phyloP scores from a whole-genome alignment of 2,797 vertebrate genomes.

The Choloepus didactylus region DNA sequence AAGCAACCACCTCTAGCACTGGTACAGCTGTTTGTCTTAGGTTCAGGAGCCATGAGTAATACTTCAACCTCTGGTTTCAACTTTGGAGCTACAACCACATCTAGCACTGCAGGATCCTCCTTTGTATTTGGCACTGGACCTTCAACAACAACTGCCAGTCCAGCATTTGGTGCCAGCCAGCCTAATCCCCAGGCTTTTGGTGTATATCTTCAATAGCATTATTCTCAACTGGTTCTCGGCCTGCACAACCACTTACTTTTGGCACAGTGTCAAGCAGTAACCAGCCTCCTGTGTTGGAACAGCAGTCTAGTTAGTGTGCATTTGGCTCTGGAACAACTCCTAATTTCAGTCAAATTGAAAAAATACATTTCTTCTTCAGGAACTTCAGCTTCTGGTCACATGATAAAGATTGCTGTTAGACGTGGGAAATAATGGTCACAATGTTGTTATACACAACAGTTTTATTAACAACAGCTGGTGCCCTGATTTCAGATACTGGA shows the following conservation, averaged over 20 bases:
- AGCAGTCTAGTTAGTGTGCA: slow-evolving; percentile 90
- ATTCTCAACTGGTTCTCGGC: slow-evolving; percentile 90
- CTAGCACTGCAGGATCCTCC: slow-evolving; percentile 90
- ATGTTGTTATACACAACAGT: slow-evolving; percentile 83
- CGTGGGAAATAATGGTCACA: slow-evolving; percentile 93
- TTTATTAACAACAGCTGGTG: slow-evolving; percentile 83
- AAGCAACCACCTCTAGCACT: slow-evolving; percentile 88
- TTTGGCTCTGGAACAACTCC: slow-evolving; percentile 91
- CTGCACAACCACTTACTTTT: slow-evolving; percentile 88
- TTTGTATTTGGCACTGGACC: slow-evolving; percentile 93
- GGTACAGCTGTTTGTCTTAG: slow-evolving; percentile 91
- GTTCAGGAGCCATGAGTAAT: slow-evolving; percentile 85
- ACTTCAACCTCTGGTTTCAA: slow-evolving; percentile 89
- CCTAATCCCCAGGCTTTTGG: slow-evolving; percentile 91
- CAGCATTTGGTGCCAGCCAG: slow-evolving; percentile 90
- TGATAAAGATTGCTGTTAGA: slow-evolving; percentile 97
- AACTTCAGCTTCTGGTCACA: slow-evolving; percentile 92
- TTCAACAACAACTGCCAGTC: slow-evolving; percentile 85
- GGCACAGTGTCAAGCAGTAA: slow-evolving; percentile 91
- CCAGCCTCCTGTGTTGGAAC: slow-evolving; percentile 92
- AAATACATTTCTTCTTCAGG: slow-evolving; percentile 89
- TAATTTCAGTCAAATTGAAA: slow-evolving; percentile 87
- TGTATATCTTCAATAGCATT: slow-evolving; percentile 86
- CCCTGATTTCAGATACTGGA: slow-evolving; percentile 87
- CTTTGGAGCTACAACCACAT: slow-evolving; percentile 91